Evolutionary conservation across 2,797 vertebrate genomes (phyloP), one percentile per base, ranked within the genome.

Genomic region (Urophycis tenuis): DNA sequence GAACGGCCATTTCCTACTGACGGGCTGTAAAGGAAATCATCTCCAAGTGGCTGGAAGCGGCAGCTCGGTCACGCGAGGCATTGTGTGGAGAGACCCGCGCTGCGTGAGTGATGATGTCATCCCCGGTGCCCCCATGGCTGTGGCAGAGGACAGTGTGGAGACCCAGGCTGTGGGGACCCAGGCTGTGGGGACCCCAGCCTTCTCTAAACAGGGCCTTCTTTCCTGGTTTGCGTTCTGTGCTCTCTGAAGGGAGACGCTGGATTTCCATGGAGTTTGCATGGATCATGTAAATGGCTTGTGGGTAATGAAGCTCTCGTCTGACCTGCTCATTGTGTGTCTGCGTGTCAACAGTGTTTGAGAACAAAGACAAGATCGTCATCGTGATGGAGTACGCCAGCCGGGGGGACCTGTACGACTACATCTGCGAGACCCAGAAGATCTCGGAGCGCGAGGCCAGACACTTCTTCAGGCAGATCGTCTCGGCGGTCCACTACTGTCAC

Each of bases 301-400:
- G 25, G 60, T 67, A 67, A 67, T 67, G 2, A 67, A 67, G 60
- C 25, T 5, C 60, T 29, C 12, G n/a, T 29, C 25, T 64, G 25
- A 67, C 60, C 60, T 67, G 25, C 60, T 29, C 25, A 60, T 60
- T 60, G 53, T 9, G 4, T 60, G 60, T 67, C 9, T 67, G 29
- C 72, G 33, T 45, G 0, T 0, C n/a, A 82, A 35, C 87, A 99
- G 97, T 99, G 81, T 99, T 99, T 76, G 97, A 99, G 87, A 99
- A 95, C 89, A 98, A 95, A 90, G 95, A 95, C 89, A 99, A 98
- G 90, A 98, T 99, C 0, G 97, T 99, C 84, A 99, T 99, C 0
- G 95, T 99, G 88, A 99, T 99, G 97, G 97, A 99, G 71, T 98
- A 96, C 0, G 97, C 97, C 86, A 97, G 95, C 90, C 91, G 86